A percentile compares a stretch with the other conserved stretches of the same genome.
These are phyloP conservation scores for Vicugna pacos DNA, from an alignment of 2,113 vertebrate species.

Conservation along the genomic window DNA sequence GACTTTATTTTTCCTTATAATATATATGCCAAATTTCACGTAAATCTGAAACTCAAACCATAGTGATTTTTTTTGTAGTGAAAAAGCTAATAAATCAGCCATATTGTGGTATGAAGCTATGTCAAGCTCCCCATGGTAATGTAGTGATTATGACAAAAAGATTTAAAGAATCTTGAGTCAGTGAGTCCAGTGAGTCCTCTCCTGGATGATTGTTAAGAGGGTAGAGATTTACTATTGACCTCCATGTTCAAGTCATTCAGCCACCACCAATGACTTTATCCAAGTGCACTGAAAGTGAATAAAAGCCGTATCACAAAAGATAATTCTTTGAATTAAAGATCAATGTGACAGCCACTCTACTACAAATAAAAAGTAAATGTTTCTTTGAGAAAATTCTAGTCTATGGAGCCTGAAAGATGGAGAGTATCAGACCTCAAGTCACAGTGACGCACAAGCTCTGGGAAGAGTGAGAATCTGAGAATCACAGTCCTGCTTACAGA, in stretches of 20 bases:
- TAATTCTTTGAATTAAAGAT: conserved; percentile 69
- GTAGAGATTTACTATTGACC: conserved; percentile 69
- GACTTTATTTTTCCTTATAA: background rate
- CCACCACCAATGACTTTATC: conserved; percentile 57
- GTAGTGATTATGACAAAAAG: conserved; percentile 11
- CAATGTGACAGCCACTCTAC: conserved; percentile 43
- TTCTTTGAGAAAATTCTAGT: background rate
- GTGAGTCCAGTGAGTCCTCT: conserved; percentile 46
- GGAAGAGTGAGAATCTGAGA: background rate
- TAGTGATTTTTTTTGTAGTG: background rate
- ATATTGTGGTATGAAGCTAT: background rate
- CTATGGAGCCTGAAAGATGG: background rate
- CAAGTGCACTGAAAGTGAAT: conserved; percentile 49
- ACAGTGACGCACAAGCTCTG: background rate
- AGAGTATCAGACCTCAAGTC: background rate
- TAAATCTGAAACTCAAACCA: conserved; percentile 34
- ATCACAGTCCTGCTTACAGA: background rate
- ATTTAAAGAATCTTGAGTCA: conserved; percentile 57
- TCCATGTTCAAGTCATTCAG: conserved; percentile 57
- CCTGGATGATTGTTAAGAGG: conserved; percentile 47
- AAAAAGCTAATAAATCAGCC: background rate
- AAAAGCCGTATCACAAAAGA: conserved; percentile 49
- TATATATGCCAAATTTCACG: background rate
- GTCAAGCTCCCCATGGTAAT: background rate
- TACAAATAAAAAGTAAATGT: conserved; percentile 56